A percentile compares a stretch with the other conserved stretches of the same genome.
Evolutionary conservation across 2,113 vertebrate species (phyloP).

Genomic region (Prinia subflava): DNA sequence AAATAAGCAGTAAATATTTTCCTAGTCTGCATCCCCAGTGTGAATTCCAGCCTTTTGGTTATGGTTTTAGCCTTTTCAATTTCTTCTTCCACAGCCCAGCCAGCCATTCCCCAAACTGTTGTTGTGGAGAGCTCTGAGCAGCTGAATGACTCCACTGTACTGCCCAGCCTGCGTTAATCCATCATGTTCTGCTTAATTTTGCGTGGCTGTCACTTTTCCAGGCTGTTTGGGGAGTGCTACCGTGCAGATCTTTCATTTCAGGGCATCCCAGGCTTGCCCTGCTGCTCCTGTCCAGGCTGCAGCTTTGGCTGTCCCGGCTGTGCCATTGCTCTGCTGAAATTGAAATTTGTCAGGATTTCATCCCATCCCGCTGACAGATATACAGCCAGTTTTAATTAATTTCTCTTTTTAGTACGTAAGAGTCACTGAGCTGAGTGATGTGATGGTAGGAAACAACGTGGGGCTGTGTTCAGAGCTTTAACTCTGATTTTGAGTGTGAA

Average conservation of each 20-base stretch:
- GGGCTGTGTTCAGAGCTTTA: background rate
- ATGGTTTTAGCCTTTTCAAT: background rate
- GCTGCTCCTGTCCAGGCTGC: background rate
- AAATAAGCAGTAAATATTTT: background rate
- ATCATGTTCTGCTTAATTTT: conserved; percentile 21
- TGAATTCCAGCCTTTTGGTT: background rate
- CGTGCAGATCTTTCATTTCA: background rate
- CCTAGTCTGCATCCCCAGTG: background rate
- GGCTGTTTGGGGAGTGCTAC: background rate
- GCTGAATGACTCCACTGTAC: background rate
- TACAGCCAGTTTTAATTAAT: background rate
- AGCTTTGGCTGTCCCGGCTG: background rate
- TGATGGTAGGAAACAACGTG: background rate
- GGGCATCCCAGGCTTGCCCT: background rate
- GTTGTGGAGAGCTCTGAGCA: background rate
- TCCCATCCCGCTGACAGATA: background rate
- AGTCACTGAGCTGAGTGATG: background rate
- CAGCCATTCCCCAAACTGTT: background rate
- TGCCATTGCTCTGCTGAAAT: background rate
- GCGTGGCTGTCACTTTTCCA: background rate
- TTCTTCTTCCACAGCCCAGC: background rate
- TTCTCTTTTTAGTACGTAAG: background rate
- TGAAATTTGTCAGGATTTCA: background rate
- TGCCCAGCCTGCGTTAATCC: background rate
- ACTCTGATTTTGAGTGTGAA: background rate